A percentile compares a stretch with the other conserved stretches of the same genome.
These are phyloP conservation scores for Champsocephalus esox DNA, from an alignment of 2,797 vertebrate genomes.

Conservation along the genomic window DNA sequence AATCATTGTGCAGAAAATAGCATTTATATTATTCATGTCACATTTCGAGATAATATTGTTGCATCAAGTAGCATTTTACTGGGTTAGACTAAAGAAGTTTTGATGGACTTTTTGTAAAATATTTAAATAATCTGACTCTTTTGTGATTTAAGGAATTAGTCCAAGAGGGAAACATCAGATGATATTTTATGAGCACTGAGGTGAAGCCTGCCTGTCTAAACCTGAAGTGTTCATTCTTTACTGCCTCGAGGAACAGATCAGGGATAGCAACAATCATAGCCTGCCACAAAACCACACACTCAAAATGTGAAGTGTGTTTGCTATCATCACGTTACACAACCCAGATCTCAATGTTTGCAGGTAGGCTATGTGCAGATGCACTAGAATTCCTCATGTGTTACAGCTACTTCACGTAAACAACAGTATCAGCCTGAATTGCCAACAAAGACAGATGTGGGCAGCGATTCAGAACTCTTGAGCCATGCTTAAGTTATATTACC, in stretches of 20 bases:
- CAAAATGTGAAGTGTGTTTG: slow-evolving; percentile 15
- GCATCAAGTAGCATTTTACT: too few species aligned
- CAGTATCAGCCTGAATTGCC: neutral
- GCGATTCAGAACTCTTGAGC: neutral
- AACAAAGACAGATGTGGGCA: neutral
- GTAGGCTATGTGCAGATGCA: slow-evolving; percentile 28
- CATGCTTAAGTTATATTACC: neutral
- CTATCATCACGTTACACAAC: slow-evolving; percentile 35
- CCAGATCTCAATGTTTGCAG: slow-evolving; percentile 18
- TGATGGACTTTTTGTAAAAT: too few species aligned
- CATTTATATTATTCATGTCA: too few species aligned
- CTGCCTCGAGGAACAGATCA: slow-evolving; percentile 47
- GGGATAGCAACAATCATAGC: slow-evolving; percentile 35
- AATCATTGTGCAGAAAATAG: too few species aligned
- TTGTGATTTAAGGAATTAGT: too few species aligned
- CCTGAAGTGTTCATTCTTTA: slow-evolving; percentile 45
- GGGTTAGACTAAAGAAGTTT: too few species aligned
- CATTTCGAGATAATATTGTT: too few species aligned
- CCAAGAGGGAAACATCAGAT: neutral
- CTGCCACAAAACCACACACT: slow-evolving; percentile 36
- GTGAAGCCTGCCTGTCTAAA: slow-evolving; percentile 42
- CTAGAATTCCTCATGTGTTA: slow-evolving; percentile 16
- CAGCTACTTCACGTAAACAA: neutral
- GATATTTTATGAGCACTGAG: slow-evolving; percentile 20
- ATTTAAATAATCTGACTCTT: too few species aligned